These are phyloP conservation scores for Epinephelus moara DNA, from an alignment of 2,113 vertebrate species.

Conservation along the genomic window DNA sequence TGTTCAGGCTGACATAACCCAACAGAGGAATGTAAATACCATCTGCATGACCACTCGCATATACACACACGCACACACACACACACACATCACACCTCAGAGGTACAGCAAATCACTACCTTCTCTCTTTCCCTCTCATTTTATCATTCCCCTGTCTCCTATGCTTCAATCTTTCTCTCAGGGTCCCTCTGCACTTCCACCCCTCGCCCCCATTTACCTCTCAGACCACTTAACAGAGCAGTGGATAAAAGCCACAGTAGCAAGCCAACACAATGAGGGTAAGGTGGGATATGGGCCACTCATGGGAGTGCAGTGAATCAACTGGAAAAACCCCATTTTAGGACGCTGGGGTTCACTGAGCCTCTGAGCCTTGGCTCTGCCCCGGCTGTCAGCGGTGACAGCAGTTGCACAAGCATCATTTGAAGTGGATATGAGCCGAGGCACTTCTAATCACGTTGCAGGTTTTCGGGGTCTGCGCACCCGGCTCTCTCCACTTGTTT, in stretches of 20 bases:
- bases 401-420: slow-evolving; percentile 41
- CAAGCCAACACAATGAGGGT: slow-evolving; percentile 4
- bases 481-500: slow-evolving; percentile 50
- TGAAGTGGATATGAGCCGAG: slow-evolving; percentile 40
- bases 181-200: neutral
- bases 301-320: slow-evolving; percentile 31
- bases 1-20: slow-evolving; percentile 68
- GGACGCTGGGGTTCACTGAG: slow-evolving; percentile 23
- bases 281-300: neutral
- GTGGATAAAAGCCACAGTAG: neutral
- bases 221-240: slow-evolving; percentile 28
- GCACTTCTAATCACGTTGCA: slow-evolving; percentile 31
- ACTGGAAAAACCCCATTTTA: slow-evolving; percentile 19
- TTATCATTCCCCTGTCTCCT: slow-evolving; percentile 44
- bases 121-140: slow-evolving; percentile 59
- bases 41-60: slow-evolving; percentile 65
- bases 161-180: slow-evolving; percentile 18
- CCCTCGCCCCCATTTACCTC: neutral
- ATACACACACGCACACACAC: slow-evolving; percentile 8
- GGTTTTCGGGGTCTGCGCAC: slow-evolving; percentile 46
- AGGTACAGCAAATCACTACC: slow-evolving; percentile 60
- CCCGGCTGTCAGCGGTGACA: slow-evolving; percentile 17
- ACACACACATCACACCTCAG: slow-evolving; percentile 20
- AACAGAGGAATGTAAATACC: slow-evolving; percentile 71
- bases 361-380: neutral